Conservation (phyloP, 2,113 vertebrate species). For the Miniopterus natalensis region DNA sequence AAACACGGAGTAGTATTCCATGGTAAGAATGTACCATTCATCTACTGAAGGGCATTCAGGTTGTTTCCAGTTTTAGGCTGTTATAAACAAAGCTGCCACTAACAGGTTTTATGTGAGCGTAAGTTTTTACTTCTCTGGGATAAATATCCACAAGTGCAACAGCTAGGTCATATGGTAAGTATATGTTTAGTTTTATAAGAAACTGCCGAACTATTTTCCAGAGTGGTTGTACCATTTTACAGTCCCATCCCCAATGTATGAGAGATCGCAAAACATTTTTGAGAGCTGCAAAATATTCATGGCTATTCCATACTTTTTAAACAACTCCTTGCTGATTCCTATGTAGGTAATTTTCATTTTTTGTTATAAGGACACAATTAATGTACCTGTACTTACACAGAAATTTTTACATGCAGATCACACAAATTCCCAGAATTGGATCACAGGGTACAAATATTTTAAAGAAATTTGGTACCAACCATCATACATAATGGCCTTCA, state of each 20-base stretch:
- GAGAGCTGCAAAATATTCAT: constrained; percentile 2
- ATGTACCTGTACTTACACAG: not conserved
- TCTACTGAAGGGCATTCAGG: not conserved
- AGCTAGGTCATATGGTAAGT: not conserved
- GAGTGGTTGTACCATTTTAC: not conserved
- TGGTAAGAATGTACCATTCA: not conserved
- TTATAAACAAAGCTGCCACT: not conserved
- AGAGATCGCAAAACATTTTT: not conserved
- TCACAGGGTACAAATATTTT: not conserved
- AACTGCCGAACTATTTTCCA: constrained; percentile 5
- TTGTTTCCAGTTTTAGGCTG: not conserved
- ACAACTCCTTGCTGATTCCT: not conserved
- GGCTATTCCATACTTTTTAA: not conserved
- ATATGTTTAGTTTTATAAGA: not conserved
- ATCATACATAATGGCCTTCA: not conserved
- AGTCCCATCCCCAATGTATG: not conserved
- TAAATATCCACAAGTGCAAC: not conserved
- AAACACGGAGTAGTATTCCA: not conserved
- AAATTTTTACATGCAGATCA: constrained; percentile 18
- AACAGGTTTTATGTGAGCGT: not conserved
- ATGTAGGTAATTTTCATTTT: not conserved
- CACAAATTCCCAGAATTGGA: not conserved
- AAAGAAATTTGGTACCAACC: not conserved
- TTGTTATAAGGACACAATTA: not conserved
- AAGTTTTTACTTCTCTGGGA: constrained; percentile 39